Evolutionary conservation across 2,797 vertebrate species (phyloP).

Genomic region (Acanthurus tractus): DNA sequence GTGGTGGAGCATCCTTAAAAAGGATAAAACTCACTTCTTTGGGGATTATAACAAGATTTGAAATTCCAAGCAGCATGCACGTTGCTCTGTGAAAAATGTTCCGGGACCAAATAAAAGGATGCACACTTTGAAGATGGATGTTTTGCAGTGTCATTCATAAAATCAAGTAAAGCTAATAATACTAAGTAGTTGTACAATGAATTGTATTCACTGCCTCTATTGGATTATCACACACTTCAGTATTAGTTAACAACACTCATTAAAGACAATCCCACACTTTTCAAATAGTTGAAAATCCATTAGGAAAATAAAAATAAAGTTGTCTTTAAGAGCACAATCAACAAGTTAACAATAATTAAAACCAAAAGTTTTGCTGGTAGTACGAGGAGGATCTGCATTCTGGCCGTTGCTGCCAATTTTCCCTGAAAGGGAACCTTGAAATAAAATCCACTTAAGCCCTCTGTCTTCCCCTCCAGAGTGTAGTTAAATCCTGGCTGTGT

Average conservation of each 20-base stretch:
- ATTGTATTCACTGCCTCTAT: constrained; percentile 10
- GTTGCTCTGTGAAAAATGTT: constrained; percentile 3
- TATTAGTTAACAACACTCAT: constrained; percentile 31
- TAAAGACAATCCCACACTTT: constrained; percentile 29
- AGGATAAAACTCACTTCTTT: constrained; percentile 63
- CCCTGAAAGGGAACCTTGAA: constrained; percentile 79
- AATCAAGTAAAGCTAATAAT: constrained; percentile 1
- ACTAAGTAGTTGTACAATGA: not conserved
- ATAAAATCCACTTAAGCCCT: constrained; percentile 83
- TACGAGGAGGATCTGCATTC: constrained; percentile 58
- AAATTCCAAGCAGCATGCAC: constrained; percentile 25
- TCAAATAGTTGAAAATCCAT: constrained; percentile 43
- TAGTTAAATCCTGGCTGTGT: constrained; percentile 78
- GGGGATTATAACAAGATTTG: constrained; percentile 61
- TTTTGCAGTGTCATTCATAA: constrained; percentile 5
- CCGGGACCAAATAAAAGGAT: constrained; percentile 12
- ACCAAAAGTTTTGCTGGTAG: constrained; percentile 74
- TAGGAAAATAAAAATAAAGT: constrained; percentile 54
- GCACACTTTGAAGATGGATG: not conserved
- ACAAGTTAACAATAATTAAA: constrained; percentile 78
- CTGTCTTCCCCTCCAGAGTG: constrained; percentile 77
- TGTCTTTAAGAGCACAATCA: constrained; percentile 62
- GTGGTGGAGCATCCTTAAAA: constrained; percentile 61
- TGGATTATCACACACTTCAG: constrained; percentile 18
- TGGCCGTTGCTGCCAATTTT: constrained; percentile 68